phyloP scores from a whole-genome alignment of 2,113 vertebrate genomes.

The Dasyprocta punctata region DNA sequence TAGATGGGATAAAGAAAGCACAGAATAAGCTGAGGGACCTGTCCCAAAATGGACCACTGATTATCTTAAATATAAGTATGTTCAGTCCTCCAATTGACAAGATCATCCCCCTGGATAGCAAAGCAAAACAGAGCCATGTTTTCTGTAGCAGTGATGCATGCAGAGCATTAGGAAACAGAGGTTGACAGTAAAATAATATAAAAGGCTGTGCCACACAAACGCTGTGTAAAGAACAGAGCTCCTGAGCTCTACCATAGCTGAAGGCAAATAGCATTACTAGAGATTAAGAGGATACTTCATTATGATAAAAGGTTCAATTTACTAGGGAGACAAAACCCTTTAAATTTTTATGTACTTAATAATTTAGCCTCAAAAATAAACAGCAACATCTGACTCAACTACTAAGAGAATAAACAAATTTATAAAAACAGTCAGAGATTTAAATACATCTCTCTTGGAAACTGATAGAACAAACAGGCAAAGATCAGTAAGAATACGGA shows the following conservation, averaged over 20 bases:
- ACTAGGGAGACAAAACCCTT: neutral
- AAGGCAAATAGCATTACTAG: neutral
- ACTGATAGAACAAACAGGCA: neutral
- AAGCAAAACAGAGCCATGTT: neutral
- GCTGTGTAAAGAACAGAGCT: neutral
- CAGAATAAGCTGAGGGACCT: neutral
- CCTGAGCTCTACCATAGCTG: neutral
- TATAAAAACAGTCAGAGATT: slow-evolving; percentile 8
- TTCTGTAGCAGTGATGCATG: neutral
- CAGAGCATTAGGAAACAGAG: neutral
- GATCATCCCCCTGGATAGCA: neutral
- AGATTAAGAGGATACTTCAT: neutral
- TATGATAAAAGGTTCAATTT: slow-evolving; percentile 31
- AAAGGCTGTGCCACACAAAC: neutral
- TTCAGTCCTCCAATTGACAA: neutral
- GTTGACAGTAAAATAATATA: neutral
- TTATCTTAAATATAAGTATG: neutral
- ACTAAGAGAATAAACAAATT: slow-evolving; percentile 32
- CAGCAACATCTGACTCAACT: slow-evolving; percentile 33
- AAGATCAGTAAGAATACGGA: neutral
- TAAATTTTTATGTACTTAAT: slow-evolving; percentile 41
- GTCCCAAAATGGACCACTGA: neutral
- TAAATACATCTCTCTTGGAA: slow-evolving; percentile 37
- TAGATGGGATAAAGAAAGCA: neutral
- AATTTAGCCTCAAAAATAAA: slow-evolving; percentile 45